A percentile compares a stretch with the other conserved stretches of the same genome.
Evolutionary conservation across 2,113 vertebrate genomes (phyloP).

Genomic region (Stictonetta naevosa): DNA sequence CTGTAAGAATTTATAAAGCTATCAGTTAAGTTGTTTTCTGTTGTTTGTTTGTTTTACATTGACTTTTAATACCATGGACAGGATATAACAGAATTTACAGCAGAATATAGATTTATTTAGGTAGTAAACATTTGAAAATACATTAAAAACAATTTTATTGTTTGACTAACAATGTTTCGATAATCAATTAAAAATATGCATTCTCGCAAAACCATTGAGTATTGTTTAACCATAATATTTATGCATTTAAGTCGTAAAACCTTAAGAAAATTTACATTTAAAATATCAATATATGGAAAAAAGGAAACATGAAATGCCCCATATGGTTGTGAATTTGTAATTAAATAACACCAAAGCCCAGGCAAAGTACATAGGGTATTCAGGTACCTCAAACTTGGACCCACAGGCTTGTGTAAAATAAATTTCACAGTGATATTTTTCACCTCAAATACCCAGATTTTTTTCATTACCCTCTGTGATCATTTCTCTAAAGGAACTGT

Average conservation of each 20-base stretch:
- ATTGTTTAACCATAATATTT: not conserved
- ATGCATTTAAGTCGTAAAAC: not conserved
- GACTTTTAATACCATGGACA: not conserved
- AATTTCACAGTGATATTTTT: not conserved
- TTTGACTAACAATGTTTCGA: not conserved
- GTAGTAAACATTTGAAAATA: not conserved
- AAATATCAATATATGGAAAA: not conserved
- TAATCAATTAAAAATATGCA: not conserved
- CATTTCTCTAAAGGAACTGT: not conserved
- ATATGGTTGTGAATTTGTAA: not conserved
- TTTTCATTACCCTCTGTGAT: not conserved
- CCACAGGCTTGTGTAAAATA: not conserved
- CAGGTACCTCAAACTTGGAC: not conserved
- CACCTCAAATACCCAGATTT: not conserved
- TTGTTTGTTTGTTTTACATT: not conserved
- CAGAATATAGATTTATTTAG: not conserved
- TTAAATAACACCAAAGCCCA: not conserved
- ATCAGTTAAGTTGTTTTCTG: not conserved
- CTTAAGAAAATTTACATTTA: not conserved
- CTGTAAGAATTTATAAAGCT: not conserved
- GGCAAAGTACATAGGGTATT: not conserved
- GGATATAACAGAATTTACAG: not conserved
- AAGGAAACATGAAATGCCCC: not conserved
- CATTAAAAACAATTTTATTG: not conserved
- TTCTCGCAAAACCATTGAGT: not conserved